A percentile compares a stretch with the other conserved stretches of the same genome.
Evolutionary conservation across 1,140 invertebrate genomes (phyloP).

Genomic region (Elymnias hypermnestra): DNA sequence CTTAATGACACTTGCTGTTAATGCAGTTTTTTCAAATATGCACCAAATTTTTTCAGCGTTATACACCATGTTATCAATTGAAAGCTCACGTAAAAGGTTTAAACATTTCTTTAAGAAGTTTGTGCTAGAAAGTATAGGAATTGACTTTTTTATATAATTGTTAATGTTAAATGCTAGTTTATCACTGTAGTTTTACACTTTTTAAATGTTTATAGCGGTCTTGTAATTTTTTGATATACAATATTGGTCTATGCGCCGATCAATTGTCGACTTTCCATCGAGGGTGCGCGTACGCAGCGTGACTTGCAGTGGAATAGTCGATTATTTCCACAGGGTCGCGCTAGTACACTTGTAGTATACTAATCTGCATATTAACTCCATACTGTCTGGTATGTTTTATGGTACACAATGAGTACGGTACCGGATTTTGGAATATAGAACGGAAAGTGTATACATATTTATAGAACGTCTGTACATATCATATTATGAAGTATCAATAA

Average conservation of each 20-base stretch:
- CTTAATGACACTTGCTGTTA: too few relatives aligned
- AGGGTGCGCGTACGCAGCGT: constrained; percentile 35
- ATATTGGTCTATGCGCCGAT: neutral
- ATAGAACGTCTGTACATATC: too few relatives aligned
- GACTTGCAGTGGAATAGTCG: constrained; percentile 49
- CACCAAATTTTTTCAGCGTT: too few relatives aligned
- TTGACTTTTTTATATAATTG: too few relatives aligned
- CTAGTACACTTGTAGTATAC: constrained; percentile 29
- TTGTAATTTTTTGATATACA: neutral
- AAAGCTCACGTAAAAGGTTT: too few relatives aligned
- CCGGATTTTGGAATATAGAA: neutral
- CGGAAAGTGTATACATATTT: neutral
- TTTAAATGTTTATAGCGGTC: neutral
- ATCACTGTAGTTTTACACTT: too few relatives aligned
- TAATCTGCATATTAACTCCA: constrained; percentile 49
- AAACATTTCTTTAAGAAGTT: too few relatives aligned
- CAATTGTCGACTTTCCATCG: constrained; percentile 27
- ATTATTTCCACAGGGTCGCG: constrained; percentile 36
- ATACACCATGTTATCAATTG: too few relatives aligned
- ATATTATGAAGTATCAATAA: too few relatives aligned
- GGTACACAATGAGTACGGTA: neutral
- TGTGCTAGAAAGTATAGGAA: too few relatives aligned
- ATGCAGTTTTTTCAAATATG: too few relatives aligned
- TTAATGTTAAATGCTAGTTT: too few relatives aligned
- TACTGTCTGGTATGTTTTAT: constrained; percentile 20